Conservation (phyloP, 2,797 vertebrate species). For the Poeciliopsis infans region DNA sequence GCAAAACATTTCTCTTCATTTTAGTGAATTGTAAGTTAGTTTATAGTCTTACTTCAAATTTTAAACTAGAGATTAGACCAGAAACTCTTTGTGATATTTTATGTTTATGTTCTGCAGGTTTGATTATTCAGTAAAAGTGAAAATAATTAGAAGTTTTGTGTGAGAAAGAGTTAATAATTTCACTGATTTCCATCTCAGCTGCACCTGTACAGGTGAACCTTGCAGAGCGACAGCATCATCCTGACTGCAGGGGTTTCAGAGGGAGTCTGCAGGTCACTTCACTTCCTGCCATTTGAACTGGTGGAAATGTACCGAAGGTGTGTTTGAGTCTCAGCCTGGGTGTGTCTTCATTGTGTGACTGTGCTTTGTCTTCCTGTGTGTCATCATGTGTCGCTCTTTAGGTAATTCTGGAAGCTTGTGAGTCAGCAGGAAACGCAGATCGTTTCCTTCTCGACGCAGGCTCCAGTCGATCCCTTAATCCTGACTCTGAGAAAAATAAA, state of each 20-base stretch:
- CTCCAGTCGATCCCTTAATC: neutral
- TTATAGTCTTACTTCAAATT: too few relatives aligned
- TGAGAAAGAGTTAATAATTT: too few relatives aligned
- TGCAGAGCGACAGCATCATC: too few relatives aligned
- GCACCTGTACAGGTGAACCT: too few relatives aligned
- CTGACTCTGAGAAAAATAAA: neutral
- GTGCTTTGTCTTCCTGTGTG: slow-evolving; percentile 6
- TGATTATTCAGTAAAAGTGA: neutral
- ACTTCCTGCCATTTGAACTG: neutral
- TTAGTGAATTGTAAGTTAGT: too few relatives aligned
- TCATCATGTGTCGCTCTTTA: slow-evolving; percentile 3
- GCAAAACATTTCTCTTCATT: too few relatives aligned
- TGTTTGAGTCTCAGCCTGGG: neutral
- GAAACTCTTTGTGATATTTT: too few relatives aligned
- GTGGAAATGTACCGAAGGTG: neutral
- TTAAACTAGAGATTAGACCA: too few relatives aligned
- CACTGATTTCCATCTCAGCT: too few relatives aligned
- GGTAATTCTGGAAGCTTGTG: slow-evolving; percentile 2
- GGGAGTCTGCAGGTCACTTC: neutral
- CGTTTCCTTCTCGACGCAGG: neutral
- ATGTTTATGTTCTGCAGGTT: neutral
- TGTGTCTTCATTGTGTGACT: neutral
- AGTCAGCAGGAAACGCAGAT: slow-evolving; percentile 1
- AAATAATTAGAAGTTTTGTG: too few relatives aligned
- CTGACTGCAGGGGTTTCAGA: neutral